phyloP scores from a whole-genome alignment of 2,113 vertebrate species.

The Rhabdornis inornatus region DNA sequence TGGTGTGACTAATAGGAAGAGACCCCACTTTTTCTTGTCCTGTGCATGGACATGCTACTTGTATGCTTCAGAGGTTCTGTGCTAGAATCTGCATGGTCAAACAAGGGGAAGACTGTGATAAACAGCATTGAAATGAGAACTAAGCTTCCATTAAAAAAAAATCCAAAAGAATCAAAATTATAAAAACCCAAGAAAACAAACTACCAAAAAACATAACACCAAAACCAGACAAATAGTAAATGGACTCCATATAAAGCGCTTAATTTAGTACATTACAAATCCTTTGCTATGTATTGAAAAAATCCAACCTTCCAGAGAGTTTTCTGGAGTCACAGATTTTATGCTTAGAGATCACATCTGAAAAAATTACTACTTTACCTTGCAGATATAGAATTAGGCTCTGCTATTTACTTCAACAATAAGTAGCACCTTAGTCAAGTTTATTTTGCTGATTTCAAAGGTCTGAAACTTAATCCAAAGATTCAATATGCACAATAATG shows the following conservation, averaged over 20 bases:
- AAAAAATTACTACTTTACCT: neutral
- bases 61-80: neutral
- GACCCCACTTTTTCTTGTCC: neutral
- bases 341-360: neutral
- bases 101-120: neutral
- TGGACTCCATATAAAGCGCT: rapidly evolving
- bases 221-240: neutral
- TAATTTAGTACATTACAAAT: neutral
- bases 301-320: neutral
- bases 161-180: neutral
- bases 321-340: neutral
- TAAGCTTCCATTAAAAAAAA: neutral
- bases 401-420: neutral
- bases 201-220: neutral
- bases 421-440: neutral
- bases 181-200: neutral
- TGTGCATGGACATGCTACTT: neutral
- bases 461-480: neutral
- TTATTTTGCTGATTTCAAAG: neutral
- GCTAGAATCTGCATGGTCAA: neutral
- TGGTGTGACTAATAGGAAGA: neutral
- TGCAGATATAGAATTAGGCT: neutral
- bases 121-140: neutral
- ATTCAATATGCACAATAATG: neutral
- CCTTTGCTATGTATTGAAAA: neutral